These are phyloP conservation scores for Parnassius orleans DNA, from an alignment of 2,888 invertebrate genomes.

Conservation along the genomic window DNA sequence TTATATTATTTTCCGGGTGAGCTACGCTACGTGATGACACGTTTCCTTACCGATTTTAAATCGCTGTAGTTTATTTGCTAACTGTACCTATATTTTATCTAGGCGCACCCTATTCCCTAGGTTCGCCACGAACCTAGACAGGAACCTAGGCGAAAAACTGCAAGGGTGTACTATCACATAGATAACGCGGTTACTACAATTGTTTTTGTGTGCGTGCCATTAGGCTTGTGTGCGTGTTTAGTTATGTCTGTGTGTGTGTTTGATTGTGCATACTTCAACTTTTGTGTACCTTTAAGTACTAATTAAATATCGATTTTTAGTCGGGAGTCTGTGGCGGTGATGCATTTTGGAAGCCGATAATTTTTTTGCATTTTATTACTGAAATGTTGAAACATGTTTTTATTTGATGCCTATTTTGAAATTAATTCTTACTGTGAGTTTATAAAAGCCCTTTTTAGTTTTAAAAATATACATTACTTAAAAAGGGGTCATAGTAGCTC, in stretches of 20 bases:
- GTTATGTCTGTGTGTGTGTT: constrained; percentile 27
- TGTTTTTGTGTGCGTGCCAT: constrained; percentile 25
- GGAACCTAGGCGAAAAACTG: constrained; percentile 74
- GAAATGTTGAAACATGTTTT: not conserved
- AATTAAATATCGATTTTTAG: constrained; percentile 28
- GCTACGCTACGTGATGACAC: not conserved
- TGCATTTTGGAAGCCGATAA: not conserved
- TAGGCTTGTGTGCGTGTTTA: constrained; percentile 13
- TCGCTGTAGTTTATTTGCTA: constrained; percentile 39
- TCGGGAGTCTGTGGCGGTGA: constrained; percentile 13
- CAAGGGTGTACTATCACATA: constrained; percentile 61
- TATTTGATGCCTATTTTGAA: too few species aligned
- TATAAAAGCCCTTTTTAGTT: too few species aligned
- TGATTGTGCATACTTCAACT: constrained; percentile 16
- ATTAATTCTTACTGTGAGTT: too few species aligned
- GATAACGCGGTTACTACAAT: constrained; percentile 38
- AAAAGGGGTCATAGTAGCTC: too few species aligned
- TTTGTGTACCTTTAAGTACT: constrained; percentile 27
- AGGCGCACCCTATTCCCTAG: constrained; percentile 74
- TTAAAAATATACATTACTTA: too few species aligned
- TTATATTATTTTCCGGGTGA: too few species aligned
- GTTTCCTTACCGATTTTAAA: not conserved
- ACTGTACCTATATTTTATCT: constrained; percentile 60
- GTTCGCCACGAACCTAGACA: constrained; percentile 65
- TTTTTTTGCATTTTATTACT: not conserved